Conservation (phyloP, 2,113 vertebrate species). For the cattle (Bos taurus) region DNA sequence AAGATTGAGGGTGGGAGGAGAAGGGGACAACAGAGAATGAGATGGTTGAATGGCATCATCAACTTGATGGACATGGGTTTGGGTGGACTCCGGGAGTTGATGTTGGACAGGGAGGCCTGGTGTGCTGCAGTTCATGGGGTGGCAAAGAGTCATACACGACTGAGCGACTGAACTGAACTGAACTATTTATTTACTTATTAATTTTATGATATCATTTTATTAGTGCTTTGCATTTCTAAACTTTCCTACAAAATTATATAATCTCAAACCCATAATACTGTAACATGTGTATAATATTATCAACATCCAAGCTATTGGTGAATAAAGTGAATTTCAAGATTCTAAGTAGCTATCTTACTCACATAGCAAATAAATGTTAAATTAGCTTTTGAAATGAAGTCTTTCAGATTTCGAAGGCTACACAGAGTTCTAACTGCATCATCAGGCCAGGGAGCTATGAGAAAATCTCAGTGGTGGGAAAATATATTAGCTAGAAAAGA, state of each 20-base stretch:
- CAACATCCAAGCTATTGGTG: background rate
- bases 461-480: background rate
- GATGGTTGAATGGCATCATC: too few relatives aligned
- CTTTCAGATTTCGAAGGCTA: background rate
- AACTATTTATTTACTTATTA: background rate
- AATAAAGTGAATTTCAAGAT: background rate
- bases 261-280: background rate
- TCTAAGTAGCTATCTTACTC: background rate
- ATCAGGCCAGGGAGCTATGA: background rate
- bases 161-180: too few relatives aligned
- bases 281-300: background rate
- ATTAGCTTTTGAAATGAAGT: background rate
- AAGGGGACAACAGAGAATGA: too few relatives aligned
- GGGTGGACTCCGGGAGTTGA: too few relatives aligned
- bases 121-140: too few relatives aligned
- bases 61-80: too few relatives aligned
- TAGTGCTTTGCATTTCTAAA: background rate
- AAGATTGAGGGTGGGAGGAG: too few relatives aligned
- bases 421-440: background rate
- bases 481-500: background rate
- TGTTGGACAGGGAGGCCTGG: too few relatives aligned
- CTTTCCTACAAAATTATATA: background rate
- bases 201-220: background rate
- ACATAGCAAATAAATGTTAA: background rate
- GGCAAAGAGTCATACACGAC: fast-evolving